Base-by-base conservation (phyloP, 2,888 invertebrate species). In the Bursaphelenchus okinawaensis region DNA sequence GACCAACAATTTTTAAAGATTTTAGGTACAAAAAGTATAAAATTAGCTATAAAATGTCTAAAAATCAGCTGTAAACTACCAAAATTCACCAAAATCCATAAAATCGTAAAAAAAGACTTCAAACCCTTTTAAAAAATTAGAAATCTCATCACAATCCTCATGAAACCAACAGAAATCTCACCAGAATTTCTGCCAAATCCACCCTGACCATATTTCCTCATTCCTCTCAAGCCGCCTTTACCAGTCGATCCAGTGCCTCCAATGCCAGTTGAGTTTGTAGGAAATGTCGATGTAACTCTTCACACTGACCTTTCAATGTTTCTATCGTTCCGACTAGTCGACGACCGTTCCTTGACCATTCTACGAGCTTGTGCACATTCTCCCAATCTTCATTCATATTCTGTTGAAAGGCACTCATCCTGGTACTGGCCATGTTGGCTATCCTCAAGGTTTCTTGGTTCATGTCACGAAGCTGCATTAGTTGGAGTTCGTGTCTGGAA, bases 371-470 rank as follows among this genome's bases (percentile, higher is more conserved):
- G 9, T 4, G 54, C 9, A 62, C 54, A n/a, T 4, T 54, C 23
- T 62, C 62, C 27, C 50, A 63, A 20, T 62, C 55, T 7, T 62
- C 62, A 40, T 62, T 62, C 62, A 62, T 19, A n/a, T 51, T 19
- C 55, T 62, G 62, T 4, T 62, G 62, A 9, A 62, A 20, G 23
- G 54, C 55, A 27, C 26, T 26, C 62, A 62, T 62, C 23, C 62
- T 63, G 16, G 62, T 62, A 20, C 62, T 63, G 20, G 62, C 23
- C 28, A 62, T 22, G 63, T 62, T 62, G 64, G 62, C 20, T 31
- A 62, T 28, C 23, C 62, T 63, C 1, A 55, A 64, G 4, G 24
- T 23, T 26, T 62, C 62, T 6, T 62, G 54, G 31, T 62, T 62
- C 29, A 62, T n/a, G 12, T 62, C 20, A 23, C 24, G 23, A 9